These are phyloP conservation scores for Argyresthia goedartella DNA, from an alignment of 2,888 invertebrate genomes.

Conservation along the genomic window DNA sequence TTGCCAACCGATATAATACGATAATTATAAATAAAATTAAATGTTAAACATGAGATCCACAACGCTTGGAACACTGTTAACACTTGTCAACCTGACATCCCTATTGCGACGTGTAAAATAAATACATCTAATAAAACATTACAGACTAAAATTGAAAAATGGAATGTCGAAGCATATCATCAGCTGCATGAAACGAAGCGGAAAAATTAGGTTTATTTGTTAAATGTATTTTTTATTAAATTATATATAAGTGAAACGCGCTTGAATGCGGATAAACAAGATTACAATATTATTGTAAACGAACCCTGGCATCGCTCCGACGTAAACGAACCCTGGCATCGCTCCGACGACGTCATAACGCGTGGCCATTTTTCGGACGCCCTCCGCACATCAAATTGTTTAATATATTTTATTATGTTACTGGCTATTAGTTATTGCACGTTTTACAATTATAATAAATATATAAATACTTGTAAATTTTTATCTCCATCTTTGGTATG, in stretches of 20 bases:
- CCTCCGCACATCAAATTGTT: conserved; percentile 56
- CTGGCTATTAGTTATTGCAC: conserved; percentile 71
- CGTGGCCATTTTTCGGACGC: too few relatives aligned
- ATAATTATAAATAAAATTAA: conserved; percentile 30
- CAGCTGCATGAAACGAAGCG: conserved; percentile 43
- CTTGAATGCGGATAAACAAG: conserved; percentile 34
- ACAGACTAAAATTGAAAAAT: conserved; percentile 30
- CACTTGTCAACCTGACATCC: too few relatives aligned
- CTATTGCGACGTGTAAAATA: conserved; percentile 15
- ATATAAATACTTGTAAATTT: conserved; percentile 71
- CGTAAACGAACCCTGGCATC: conserved; percentile 35
- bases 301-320: conserved; percentile 15
- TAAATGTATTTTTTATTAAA: conserved; percentile 20
- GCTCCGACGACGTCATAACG: too few relatives aligned
- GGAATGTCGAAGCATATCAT: conserved; percentile 46
- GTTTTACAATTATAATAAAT: conserved; percentile 71
- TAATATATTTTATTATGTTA: conserved; percentile 67
- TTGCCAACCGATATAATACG: conserved; percentile 25
- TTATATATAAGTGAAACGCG: conserved; percentile 16
- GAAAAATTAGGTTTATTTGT: conserved; percentile 7
- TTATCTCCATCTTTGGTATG: conserved; percentile 65
- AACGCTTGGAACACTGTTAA: conserved; percentile 14
- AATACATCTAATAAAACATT: conserved; percentile 40
- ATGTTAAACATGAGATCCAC: conserved; percentile 20
- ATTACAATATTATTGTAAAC: conserved; percentile 62